Conservation (phyloP, 2,113 vertebrate species). For the Leptobrachium ailaonicum region DNA sequence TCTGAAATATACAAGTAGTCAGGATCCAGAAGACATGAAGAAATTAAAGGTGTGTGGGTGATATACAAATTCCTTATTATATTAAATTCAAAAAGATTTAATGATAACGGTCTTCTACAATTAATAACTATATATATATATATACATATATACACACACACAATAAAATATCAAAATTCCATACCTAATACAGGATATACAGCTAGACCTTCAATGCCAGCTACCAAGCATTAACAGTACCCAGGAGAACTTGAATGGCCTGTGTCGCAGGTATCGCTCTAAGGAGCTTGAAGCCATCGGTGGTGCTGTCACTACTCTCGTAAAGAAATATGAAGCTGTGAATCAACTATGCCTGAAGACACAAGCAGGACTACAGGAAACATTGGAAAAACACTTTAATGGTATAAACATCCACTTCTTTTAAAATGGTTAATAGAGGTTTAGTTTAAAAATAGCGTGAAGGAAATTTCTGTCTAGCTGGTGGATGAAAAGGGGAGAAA, state of each 20-base stretch:
- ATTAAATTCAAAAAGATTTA: too few relatives aligned
- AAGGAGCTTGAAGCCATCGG: constrained; percentile 80
- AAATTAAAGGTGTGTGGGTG: constrained; percentile 79
- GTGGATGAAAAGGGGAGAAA: too few relatives aligned
- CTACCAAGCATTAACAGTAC: constrained; percentile 76
- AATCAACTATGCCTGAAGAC: constrained; percentile 77
- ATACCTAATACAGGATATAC: constrained; percentile 72
- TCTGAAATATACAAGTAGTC: constrained; percentile 63
- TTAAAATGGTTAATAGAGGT: too few relatives aligned
- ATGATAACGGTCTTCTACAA: too few relatives aligned
- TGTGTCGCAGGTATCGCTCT: constrained; percentile 85
- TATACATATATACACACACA: too few relatives aligned
- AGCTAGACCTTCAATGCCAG: constrained; percentile 81
- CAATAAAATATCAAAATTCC: background rate
- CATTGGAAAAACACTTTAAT: constrained; percentile 80
- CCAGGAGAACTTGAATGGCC: constrained; percentile 78
- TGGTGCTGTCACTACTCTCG: constrained; percentile 74
- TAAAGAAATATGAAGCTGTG: constrained; percentile 81
- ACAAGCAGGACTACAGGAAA: constrained; percentile 78
- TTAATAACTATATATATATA: too few relatives aligned
- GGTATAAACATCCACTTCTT: constrained; percentile 57
- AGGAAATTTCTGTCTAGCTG: too few relatives aligned
- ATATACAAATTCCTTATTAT: too few relatives aligned
- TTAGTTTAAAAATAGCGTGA: too few relatives aligned
- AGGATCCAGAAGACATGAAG: constrained; percentile 74